Percentiles rank a stretch among this genome's conserved stretches.
Conservation (phyloP, 92 coral and sea anemone genomes). For the Zoanthus solanderi region DNA sequence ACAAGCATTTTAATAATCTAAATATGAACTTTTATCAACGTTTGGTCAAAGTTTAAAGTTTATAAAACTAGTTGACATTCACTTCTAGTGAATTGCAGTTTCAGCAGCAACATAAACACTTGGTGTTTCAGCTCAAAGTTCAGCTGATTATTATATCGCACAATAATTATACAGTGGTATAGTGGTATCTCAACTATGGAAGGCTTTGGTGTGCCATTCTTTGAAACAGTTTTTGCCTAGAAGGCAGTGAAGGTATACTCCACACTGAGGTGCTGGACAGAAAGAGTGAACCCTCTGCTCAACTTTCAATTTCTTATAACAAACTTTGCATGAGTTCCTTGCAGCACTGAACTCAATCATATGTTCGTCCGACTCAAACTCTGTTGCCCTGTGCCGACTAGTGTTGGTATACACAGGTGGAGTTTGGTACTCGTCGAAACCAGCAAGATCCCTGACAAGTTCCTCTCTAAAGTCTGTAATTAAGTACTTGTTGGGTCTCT, state of each 20-base stretch:
- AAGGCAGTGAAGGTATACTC: slow-evolving; percentile 31
- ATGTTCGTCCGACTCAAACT: slow-evolving; percentile 24
- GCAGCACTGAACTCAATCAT: slow-evolving; percentile 37
- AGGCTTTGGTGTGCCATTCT: slow-evolving; percentile 36
- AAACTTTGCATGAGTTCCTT: slow-evolving; percentile 27
- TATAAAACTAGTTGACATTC: slow-evolving; percentile 13
- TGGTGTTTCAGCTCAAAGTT: slow-evolving; percentile 24
- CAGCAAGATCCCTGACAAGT: slow-evolving; percentile 35
- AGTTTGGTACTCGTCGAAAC: slow-evolving; percentile 15
- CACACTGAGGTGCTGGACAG: slow-evolving; percentile 25
- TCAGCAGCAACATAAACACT: slow-evolving; percentile 21
- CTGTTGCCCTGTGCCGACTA: background rate
- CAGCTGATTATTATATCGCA: background rate
- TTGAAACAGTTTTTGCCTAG: slow-evolving; percentile 21
- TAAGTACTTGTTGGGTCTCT: slow-evolving; percentile 6
- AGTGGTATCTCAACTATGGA: background rate
- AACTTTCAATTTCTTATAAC: slow-evolving; percentile 15
- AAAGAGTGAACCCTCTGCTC: slow-evolving; percentile 36
- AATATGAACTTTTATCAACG: slow-evolving; percentile 30
- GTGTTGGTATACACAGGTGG: slow-evolving; percentile 20
- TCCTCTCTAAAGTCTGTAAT: slow-evolving; percentile 28
- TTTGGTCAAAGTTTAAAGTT: slow-evolving; percentile 24
- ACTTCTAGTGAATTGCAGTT: background rate
- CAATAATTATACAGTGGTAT: slow-evolving; percentile 1
- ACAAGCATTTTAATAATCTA: slow-evolving; percentile 16